Conservation (phyloP, 2,113 vertebrate species). For the Panurus biarmicus region DNA sequence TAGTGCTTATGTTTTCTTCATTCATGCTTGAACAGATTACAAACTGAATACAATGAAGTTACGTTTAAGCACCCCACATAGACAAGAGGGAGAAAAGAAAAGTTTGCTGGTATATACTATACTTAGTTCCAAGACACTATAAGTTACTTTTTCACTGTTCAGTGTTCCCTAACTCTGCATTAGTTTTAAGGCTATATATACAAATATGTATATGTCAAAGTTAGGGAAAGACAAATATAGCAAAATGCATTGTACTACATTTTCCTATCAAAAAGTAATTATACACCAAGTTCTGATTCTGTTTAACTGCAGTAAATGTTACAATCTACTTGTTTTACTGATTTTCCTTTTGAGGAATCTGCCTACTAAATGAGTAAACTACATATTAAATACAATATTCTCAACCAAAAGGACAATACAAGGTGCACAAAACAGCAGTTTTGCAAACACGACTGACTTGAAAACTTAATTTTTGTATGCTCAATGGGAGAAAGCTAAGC, state of each 20-base stretch:
- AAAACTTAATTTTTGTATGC: conserved; percentile 67
- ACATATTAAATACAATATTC: conserved; percentile 65
- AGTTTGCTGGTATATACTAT: conserved; percentile 71
- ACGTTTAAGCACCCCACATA: conserved; percentile 70
- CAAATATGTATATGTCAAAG: conserved; percentile 74
- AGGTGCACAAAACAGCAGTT: conserved; percentile 72
- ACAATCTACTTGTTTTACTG: conserved; percentile 69
- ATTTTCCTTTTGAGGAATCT: conserved; percentile 68
- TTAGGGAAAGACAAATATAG: conserved; percentile 69
- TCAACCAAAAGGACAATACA: conserved; percentile 72
- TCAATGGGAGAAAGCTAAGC: conserved; percentile 64
- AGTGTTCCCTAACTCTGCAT: conserved; percentile 70
- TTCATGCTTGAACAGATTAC: conserved; percentile 74
- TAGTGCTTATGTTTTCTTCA: conserved; percentile 70
- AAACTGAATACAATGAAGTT: conserved; percentile 76
- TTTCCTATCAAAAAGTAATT: conserved; percentile 70
- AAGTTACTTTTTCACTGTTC: conserved; percentile 69
- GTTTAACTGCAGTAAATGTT: conserved; percentile 61
- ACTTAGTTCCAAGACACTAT: conserved; percentile 69
- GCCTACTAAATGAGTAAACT: conserved; percentile 69
- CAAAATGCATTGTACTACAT: conserved; percentile 69
- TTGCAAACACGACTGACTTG: conserved; percentile 65
- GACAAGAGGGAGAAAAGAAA: conserved; percentile 70
- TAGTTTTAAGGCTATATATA: conserved; percentile 78
- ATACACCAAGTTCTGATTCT: conserved; percentile 69